A percentile compares a stretch with the other conserved stretches of the same genome.
These are phyloP conservation scores for Entomobrya proxima DNA, from an alignment of 2,888 invertebrate genomes.

Conservation along the genomic window DNA sequence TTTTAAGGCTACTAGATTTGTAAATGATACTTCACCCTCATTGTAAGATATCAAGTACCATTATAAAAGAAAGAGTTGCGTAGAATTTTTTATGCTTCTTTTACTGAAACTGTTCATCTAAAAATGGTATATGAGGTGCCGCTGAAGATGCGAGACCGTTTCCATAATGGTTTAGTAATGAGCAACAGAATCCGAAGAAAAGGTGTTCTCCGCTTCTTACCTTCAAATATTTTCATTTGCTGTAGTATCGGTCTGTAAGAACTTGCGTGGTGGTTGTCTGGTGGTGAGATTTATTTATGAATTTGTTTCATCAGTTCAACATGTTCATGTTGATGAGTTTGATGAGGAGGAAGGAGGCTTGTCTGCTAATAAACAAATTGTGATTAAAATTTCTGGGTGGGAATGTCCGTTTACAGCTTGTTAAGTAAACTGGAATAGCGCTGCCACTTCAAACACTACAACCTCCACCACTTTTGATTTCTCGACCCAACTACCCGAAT, in stretches of 20 bases:
- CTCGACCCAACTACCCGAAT: constrained; percentile 7
- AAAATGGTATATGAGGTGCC: neutral
- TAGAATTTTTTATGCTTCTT: neutral
- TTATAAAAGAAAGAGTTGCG: no score
- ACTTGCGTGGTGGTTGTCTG: neutral
- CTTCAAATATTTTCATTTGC: neutral
- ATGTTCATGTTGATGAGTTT: constrained; percentile 48
- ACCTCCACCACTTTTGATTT: constrained; percentile 32
- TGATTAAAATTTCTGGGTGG: constrained; percentile 73
- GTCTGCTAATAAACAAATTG: constrained; percentile 59
- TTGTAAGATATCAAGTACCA: no score
- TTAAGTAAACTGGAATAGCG: constrained; percentile 56
- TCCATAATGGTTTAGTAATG: neutral
- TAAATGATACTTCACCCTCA: no score
- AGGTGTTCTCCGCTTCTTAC: neutral
- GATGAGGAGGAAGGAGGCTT: constrained; percentile 62
- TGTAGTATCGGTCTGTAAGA: neutral
- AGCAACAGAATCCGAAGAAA: neutral
- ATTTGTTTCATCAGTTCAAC: constrained; percentile 33
- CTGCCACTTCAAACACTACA: constrained; percentile 30
- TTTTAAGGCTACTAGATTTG: no score
- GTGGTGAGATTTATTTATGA: neutral
- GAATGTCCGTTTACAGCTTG: constrained; percentile 70
- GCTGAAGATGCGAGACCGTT: neutral
- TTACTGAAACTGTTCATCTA: no score